Evolutionary conservation across 2,797 vertebrate species (phyloP).

Genomic region (Sphenopsis melanotis): DNA sequence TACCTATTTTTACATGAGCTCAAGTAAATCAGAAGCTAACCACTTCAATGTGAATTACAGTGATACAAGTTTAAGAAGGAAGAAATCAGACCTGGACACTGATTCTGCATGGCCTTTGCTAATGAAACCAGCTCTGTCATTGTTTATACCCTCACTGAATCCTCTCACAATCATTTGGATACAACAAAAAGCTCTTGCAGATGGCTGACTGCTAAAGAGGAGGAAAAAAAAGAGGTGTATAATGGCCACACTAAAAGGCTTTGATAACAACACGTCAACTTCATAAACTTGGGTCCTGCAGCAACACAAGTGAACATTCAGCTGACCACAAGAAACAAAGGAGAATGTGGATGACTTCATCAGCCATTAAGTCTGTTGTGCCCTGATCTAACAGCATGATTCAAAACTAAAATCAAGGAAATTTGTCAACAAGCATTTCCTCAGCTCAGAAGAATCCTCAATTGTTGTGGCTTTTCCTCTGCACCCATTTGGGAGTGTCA

Average conservation of each 20-base stretch:
- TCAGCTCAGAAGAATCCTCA: constrained; percentile 28
- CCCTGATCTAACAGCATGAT: constrained; percentile 28
- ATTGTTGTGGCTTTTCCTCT: constrained; percentile 8
- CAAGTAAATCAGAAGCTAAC: constrained; percentile 36
- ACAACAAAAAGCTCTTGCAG: constrained; percentile 37
- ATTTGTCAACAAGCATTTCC: constrained; percentile 56
- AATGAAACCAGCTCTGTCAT: neutral
- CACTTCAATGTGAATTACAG: neutral
- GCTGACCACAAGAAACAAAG: constrained; percentile 38
- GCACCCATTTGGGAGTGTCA: neutral
- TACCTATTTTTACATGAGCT: neutral
- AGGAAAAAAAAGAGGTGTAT: neutral
- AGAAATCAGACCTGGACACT: neutral
- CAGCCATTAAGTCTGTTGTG: constrained; percentile 15
- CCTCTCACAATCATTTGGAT: neutral
- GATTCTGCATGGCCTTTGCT: neutral
- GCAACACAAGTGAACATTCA: constrained; percentile 39
- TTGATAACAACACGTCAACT: constrained; percentile 30
- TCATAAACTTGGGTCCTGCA: constrained; percentile 41
- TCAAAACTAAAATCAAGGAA: constrained; percentile 31
- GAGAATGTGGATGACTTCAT: constrained; percentile 35
- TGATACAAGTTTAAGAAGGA: neutral
- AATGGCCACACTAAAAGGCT: constrained; percentile 22
- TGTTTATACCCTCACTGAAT: neutral
- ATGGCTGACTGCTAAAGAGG: constrained; percentile 5